Conservation (phyloP, 2,888 invertebrate genomes). For the Protophormia terraenovae region DNA sequence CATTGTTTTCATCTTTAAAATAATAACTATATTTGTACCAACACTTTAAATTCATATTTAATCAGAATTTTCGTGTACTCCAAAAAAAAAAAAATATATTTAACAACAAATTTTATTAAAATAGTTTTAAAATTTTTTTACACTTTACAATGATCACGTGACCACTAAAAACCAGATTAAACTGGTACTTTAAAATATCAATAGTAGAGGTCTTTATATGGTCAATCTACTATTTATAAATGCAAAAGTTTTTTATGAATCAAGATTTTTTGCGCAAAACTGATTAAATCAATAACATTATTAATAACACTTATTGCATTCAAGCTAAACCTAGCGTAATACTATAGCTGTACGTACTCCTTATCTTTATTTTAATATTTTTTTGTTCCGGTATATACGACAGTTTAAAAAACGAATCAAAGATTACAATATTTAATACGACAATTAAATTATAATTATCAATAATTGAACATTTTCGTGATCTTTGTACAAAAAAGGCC, state of each 20-base stretch:
- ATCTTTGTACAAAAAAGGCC: slow-evolving; percentile 20
- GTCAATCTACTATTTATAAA: too few species aligned
- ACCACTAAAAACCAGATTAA: too few species aligned
- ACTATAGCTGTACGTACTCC: not conserved
- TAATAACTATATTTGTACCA: too few species aligned
- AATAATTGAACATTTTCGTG: not conserved
- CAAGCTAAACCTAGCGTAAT: not conserved
- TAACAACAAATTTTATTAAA: too few species aligned
- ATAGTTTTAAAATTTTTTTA: too few species aligned
- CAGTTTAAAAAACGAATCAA: not conserved
- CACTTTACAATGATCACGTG: not conserved
- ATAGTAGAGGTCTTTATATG: too few species aligned
- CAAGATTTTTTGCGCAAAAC: too few species aligned
- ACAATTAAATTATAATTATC: not conserved
- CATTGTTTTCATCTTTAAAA: too few species aligned
- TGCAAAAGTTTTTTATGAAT: too few species aligned
- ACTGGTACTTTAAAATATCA: not conserved
- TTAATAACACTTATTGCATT: not conserved
- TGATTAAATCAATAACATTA: not conserved
- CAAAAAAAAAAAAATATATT: too few species aligned
- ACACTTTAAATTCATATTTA: too few species aligned
- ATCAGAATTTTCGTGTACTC: too few species aligned
- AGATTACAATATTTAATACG: not conserved
- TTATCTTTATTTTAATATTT: not conserved
- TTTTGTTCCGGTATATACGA: not conserved